Evolutionary conservation across 2,888 invertebrate genomes (phyloP).

Genomic region (Enchytraeus crypticus): DNA sequence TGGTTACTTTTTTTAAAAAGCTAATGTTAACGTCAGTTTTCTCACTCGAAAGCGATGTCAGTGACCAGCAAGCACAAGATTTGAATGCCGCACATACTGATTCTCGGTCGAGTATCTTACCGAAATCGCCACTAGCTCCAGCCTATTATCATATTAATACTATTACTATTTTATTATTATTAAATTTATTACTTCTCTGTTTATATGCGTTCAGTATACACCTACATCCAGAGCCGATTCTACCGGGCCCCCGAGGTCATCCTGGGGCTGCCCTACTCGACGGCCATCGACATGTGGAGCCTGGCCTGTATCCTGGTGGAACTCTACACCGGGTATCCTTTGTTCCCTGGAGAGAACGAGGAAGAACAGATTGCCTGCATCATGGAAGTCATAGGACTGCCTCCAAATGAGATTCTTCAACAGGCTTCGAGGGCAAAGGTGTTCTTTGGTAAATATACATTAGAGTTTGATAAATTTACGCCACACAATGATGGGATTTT

Average conservation of each 20-base stretch:
- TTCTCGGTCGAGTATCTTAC: too few relatives aligned
- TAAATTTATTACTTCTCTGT: too few relatives aligned
- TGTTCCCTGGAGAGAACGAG: slow-evolving; percentile 94
- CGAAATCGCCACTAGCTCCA: too few relatives aligned
- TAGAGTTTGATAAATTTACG: too few relatives aligned
- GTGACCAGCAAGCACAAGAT: too few relatives aligned
- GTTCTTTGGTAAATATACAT: slow-evolving; percentile 43
- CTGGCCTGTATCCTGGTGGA: slow-evolving; percentile 93
- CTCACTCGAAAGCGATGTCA: too few relatives aligned
- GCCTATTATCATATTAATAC: too few relatives aligned
- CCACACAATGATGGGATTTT: too few relatives aligned
- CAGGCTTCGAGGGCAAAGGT: slow-evolving; percentile 59
- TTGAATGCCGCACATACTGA: too few relatives aligned
- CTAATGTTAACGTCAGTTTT: too few relatives aligned
- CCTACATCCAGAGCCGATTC: slow-evolving; percentile 64
- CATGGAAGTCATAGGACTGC: slow-evolving; percentile 86
- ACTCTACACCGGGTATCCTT: slow-evolving; percentile 82
- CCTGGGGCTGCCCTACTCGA: slow-evolving; percentile 82
- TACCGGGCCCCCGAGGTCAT: slow-evolving; percentile 55
- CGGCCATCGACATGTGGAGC: slow-evolving; percentile 96
- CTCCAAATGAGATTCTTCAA: slow-evolving; percentile 75
- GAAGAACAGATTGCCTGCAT: slow-evolving; percentile 92
- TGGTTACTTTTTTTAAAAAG: too few relatives aligned
- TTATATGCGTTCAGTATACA: slow-evolving; percentile 61
- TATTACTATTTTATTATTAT: too few relatives aligned